Base-by-base conservation (phyloP, 2,888 invertebrate species). In the Pandemis heparana region DNA sequence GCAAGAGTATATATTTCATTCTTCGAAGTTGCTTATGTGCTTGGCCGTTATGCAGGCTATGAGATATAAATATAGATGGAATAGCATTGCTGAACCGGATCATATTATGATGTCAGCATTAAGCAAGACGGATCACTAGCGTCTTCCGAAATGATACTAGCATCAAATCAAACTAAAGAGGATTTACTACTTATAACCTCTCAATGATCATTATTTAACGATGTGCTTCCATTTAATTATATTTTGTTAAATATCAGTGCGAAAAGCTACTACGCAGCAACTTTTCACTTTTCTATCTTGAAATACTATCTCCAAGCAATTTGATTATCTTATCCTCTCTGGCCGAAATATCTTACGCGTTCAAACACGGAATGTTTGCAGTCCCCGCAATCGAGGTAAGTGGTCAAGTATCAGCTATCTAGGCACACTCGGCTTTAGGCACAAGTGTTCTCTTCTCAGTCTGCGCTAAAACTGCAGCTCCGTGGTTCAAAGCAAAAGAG, bases 351-450 rank as follows among this genome's bases (percentile, higher is more conserved):
- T 76, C 74, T 66, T 62, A 69, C 63, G 32, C 69, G 75, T 81
- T 76, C 82, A 83, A 85, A 82, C 79, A 82, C 80, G 78, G 77
- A 76, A 76, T 79, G 80, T 82, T 82, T 83, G 78, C 78, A 43
- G 73, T 63, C 72, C 78, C 78, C 74, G 77, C 84, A 85, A 87
- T 85, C 81, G 75, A 62, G 78, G 76, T 83, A 82, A 88, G 85
- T 88, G 87, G 83, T 78, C 83, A 81, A 82, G 82, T 83, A 81
- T 82, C 80, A 72, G 77, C 77, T 82, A 71, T 77, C 72, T 38
- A 51, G 70, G 38, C 66, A 71, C 62, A 53, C 75, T 75, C 75
- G 77, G 73, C 74, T 75, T 60, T 63, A 62, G 75, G 67, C 66
- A 56, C 62, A 75, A 76, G 79, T 64, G 72, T 64, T 73, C 61